A percentile compares a stretch with the other conserved stretches of the same genome.
Evolutionary conservation across 2,797 vertebrate species (phyloP).

Genomic region (Channa striata): DNA sequence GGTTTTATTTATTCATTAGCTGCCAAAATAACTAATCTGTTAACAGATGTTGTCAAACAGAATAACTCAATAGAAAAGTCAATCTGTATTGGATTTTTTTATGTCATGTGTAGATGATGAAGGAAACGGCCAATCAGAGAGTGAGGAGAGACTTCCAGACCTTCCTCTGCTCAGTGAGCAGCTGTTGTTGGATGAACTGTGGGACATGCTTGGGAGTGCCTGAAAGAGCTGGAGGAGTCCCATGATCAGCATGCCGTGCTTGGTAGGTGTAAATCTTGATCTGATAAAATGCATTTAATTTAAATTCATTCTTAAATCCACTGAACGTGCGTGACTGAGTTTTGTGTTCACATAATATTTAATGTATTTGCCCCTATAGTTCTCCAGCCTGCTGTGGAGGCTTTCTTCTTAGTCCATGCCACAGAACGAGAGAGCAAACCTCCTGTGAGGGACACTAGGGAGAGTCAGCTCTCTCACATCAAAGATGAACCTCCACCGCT

Average conservation of each 20-base stretch:
- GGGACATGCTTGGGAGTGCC: conserved; percentile 98
- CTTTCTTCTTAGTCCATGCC: conserved; percentile 97
- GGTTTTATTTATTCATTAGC: no score
- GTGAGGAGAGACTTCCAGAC: conserved; percentile 92
- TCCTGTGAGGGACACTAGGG: conserved; percentile 92
- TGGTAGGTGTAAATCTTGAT: conserved; percentile 79
- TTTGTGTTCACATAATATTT: neutral
- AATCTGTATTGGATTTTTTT: neutral
- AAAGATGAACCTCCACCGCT: conserved; percentile 87
- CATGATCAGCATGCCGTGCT: conserved; percentile 97
- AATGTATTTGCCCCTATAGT: conserved; percentile 76
- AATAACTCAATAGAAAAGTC: neutral
- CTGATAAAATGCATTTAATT: neutral
- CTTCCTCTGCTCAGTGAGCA: conserved; percentile 95
- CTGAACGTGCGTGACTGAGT: neutral
- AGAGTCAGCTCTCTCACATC: conserved; percentile 89
- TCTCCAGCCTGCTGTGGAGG: conserved; percentile 95
- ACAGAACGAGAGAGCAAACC: conserved; percentile 97
- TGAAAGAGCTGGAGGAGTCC: conserved; percentile 96
- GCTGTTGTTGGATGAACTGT: conserved; percentile 93
- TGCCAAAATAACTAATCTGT: neutral
- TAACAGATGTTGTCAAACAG: neutral
- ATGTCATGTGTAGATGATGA: conserved; percentile 79
- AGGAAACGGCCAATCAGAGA: conserved; percentile 83
- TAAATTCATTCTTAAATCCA: neutral